Base-by-base conservation (phyloP, 2,113 vertebrate species). In the Varanus komodoensis region DNA sequence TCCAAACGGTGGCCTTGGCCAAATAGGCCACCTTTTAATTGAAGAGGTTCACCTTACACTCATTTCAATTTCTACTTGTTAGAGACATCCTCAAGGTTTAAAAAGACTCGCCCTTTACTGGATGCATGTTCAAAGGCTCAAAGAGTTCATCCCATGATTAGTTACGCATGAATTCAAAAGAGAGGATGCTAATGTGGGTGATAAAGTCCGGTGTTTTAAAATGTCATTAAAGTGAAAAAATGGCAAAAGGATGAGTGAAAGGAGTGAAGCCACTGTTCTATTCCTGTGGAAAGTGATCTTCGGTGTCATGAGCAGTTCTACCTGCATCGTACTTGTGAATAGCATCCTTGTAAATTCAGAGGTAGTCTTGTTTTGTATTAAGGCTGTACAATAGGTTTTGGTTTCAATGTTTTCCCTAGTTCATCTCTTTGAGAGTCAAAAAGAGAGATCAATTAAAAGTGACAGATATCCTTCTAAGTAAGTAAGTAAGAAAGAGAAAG, bases 311-410 rank as follows among this genome's bases (percentile, higher is more conserved):
- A 93, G 29, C 90, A 93, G 85, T 90, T 93, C 57, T 92, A 92
- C 90, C 79, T 91, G 52, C 29, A 89, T 88, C 88, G 71, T 0
- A 87, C 82, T 95, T 86, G 87, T 91, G 93, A 95, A 91, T 86
- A 91, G 92, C 82, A 95, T 91, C 93, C 89, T 92, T 92, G 88
- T 92, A 89, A 93, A 86, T 92, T 91, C 89, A 94, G 95, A 96
- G 95, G 95, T 95, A 96, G 95, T 95, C 89, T 92, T 92, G 94
- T 95, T 96, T 93, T 93, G 95, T 88, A 83, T 93, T 96, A 96
- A 96, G 95, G 93, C 93, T 92, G 25, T 83, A 80, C 64, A 93
- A 91, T 92, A 93, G 91, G n/a, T 84, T 95, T 93, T 83, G 81
- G 38, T 91, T 94, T 89, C 84, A 89, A 38, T 89, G 61, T 92